Evolutionary conservation across 2,797 vertebrate genomes (phyloP).

Genomic region (Anguilla marmorata): DNA sequence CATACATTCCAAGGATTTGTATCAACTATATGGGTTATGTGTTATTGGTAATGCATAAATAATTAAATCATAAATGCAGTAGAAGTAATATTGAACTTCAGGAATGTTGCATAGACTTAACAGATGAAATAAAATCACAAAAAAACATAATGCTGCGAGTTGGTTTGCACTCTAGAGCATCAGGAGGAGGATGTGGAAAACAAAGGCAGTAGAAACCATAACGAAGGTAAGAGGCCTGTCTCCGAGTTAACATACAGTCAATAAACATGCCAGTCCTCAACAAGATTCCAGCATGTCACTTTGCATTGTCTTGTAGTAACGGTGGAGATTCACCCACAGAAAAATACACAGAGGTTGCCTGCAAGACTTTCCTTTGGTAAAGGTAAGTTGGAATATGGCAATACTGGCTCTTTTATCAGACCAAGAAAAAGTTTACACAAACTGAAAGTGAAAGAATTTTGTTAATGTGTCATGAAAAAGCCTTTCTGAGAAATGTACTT

Average conservation of each 20-base stretch:
- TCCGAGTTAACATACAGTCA: neutral
- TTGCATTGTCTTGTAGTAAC: constrained; percentile 17
- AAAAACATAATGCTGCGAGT: neutral
- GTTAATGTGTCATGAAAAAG: neutral
- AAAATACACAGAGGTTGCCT: neutral
- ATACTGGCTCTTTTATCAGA: neutral
- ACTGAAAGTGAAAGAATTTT: neutral
- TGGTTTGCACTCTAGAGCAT: neutral
- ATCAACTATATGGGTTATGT: neutral
- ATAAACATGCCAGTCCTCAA: neutral
- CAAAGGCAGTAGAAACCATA: neutral
- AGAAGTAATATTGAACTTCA: neutral
- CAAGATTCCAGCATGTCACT: neutral
- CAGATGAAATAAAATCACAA: neutral
- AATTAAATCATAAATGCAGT: no score
- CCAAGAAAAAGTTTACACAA: neutral
- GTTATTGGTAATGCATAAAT: neutral
- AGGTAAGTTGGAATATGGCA: constrained; percentile 14
- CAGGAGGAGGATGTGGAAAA: neutral
- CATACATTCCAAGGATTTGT: neutral
- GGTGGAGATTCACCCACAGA: constrained; percentile 31
- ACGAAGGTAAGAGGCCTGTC: neutral
- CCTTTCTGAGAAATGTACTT: neutral
- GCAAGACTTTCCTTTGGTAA: constrained; percentile 33
- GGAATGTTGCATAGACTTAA: neutral